Evolutionary conservation across 2,888 invertebrate species (phyloP).

Genomic region (Rhingia rostrata): DNA sequence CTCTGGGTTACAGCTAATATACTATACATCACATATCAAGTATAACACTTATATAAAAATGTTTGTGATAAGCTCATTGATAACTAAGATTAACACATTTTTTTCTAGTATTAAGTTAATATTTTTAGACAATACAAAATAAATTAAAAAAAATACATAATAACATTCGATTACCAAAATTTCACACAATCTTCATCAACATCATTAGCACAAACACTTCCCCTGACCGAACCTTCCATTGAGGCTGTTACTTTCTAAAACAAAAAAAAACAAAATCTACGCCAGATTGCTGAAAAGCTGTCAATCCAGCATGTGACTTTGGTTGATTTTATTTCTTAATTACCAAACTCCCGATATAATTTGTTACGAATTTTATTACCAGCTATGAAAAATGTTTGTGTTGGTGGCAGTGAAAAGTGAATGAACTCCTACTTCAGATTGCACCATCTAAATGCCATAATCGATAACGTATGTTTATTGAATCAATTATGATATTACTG

Average conservation of each 20-base stretch:
- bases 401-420: slow-evolving; percentile 24
- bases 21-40: too few relatives aligned
- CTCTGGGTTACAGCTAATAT: too few relatives aligned
- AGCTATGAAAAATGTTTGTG: slow-evolving; percentile 20
- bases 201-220: neutral
- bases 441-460: slow-evolving; percentile 34
- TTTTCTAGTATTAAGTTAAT: too few relatives aligned
- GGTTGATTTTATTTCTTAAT: neutral
- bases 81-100: too few relatives aligned
- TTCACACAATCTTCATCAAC: slow-evolving; percentile 27
- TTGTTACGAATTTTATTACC: slow-evolving; percentile 1
- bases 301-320: slow-evolving; percentile 30
- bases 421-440: slow-evolving; percentile 37
- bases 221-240: slow-evolving; percentile 22
- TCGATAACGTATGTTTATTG: slow-evolving; percentile 32
- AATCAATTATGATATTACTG: slow-evolving; percentile 3
- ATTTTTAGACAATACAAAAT: too few relatives aligned
- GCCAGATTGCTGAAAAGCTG: slow-evolving; percentile 16
- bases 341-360: neutral
- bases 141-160: too few relatives aligned
- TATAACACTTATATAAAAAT: too few relatives aligned
- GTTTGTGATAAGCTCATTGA: too few relatives aligned
- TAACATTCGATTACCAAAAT: slow-evolving; percentile 13
- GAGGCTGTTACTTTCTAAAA: slow-evolving; percentile 44
- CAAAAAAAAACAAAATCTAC: slow-evolving; percentile 21